phyloP scores from a whole-genome alignment of 2,888 invertebrate species.

The Automeris io region DNA sequence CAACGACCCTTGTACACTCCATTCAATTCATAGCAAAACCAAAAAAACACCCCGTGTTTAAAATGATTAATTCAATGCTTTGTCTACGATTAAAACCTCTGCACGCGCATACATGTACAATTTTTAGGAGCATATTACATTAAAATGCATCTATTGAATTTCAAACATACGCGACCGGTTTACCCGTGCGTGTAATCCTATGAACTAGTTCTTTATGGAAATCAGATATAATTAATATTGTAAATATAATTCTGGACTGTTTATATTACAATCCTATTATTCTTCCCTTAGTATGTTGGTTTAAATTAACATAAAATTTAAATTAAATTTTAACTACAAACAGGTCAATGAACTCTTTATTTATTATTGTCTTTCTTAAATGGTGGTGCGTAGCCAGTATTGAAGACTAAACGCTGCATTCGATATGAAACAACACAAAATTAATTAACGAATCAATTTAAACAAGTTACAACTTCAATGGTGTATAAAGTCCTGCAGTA shows the following conservation, averaged over 20 bases:
- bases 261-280: background rate
- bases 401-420: no score
- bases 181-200: constrained; percentile 27
- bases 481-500: no score
- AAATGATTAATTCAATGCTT: constrained; percentile 62
- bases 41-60: constrained; percentile 58
- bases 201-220: constrained; percentile 30
- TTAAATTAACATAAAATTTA: background rate
- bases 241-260: background rate
- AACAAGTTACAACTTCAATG: no score
- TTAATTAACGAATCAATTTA: no score
- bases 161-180: constrained; percentile 16
- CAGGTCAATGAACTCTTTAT: no score
- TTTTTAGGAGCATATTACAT: constrained; percentile 40
- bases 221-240: constrained; percentile 25
- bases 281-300: background rate
- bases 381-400: no score
- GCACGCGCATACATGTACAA: constrained; percentile 60
- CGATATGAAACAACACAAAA: no score
- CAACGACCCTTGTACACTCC: constrained; percentile 46
- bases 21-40: constrained; percentile 34
- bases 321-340: no score
- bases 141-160: constrained; percentile 47
- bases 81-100: constrained; percentile 58
- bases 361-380: no score